Base-by-base conservation (phyloP, 2,888 invertebrate genomes). In the Cabera pusaria region DNA sequence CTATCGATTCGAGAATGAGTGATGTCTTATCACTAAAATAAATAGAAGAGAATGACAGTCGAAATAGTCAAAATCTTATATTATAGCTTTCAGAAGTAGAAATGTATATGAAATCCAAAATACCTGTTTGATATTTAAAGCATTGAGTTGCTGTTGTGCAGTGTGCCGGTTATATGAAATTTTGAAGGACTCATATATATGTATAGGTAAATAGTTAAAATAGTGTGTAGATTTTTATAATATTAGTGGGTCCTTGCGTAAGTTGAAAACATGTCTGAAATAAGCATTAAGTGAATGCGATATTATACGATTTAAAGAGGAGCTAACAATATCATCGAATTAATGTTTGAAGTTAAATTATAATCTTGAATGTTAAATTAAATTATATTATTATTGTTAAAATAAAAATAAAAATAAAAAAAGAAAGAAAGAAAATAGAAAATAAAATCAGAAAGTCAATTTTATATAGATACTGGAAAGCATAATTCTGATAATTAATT, bases 91-190 rank as follows among this genome's bases (percentile, higher is more conserved):
- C 69, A 70, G 74, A 75, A 72, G 64, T 72, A 77, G 72, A 73
- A 71, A 72, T 73, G 66, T 81, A 78, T 70, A 78, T 74, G 74
- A 70, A 70, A 63, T 87, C 76, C 74, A 87, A 85, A 86, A 87
- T 87, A 87, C 87, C 87, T 87, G 88, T 87, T 87, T 86, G 55
- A 71, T 64, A 64, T 66, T 88, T 87, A 88, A 88, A 88, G 87
- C 87, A 87, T 88, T 78, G 55, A 64, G 82, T 87, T 84, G 60
- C 79, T 69, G 74, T 82, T 79, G 79, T 83, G 82, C 81, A 69
- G 60, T 65, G 65, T 71, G 68, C 59, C 57, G 60, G 59, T 35
- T 56, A 45, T 47, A 54, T 54, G 56, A 57, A 20, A 6, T 14
- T 27, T 25, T 23, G 25, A 25, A 31, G 23, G 38, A 50, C 42